Base-by-base conservation (phyloP, 2,888 invertebrate genomes). In the Eupithecia dodoneata region DNA sequence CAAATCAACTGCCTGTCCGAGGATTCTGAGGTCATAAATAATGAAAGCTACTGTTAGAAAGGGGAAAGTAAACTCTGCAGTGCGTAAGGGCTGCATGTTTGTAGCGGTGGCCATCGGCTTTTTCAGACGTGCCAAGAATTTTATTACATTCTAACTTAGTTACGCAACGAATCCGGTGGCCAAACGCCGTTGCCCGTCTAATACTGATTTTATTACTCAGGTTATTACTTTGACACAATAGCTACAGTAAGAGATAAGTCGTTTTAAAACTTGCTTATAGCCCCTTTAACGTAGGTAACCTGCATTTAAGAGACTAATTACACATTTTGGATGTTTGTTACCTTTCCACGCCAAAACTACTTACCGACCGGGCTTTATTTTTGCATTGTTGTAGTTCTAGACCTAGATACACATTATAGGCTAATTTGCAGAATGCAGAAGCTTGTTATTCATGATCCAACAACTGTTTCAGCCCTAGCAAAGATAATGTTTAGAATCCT, bases 111-210 rank as follows among this genome's bases (percentile, higher is more conserved):
- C 77, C 76, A 79, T 72, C 76, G 74, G 70, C 75, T 77, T 80
- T 77, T 78, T 66, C 66, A 79, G 79, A 80, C 81, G 81, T 83
- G 82, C 81, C 75, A 77, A 77, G 81, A 81, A 81, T 83, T 80
- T 74, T 79, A 81, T 81, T 78, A 81, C 81, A 81, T 80, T 80
- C 73, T 71, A 75, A 81, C 71, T 77, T 77, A 75, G 77, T 80
- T 82, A 81, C 76, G 76, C 79, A 82, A 80, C 73, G 66, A 72
- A 78, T 78, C 76, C 73, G 72, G 67, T 78, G 59, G 72, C 41
- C 77, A 70, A 76, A 71, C 67, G 74, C 66, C 70, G 76, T 66
- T 59, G 63, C 71, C 77, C 70, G 75, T 55, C 73, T 80, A 72
- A 78, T 77, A 79, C 80, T 74, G 75, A 76, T 80, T 81, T 80